Evolutionary conservation across 2,888 invertebrate species (phyloP), one percentile per base, ranked within the genome.

Genomic region (Pomacea canaliculata): DNA sequence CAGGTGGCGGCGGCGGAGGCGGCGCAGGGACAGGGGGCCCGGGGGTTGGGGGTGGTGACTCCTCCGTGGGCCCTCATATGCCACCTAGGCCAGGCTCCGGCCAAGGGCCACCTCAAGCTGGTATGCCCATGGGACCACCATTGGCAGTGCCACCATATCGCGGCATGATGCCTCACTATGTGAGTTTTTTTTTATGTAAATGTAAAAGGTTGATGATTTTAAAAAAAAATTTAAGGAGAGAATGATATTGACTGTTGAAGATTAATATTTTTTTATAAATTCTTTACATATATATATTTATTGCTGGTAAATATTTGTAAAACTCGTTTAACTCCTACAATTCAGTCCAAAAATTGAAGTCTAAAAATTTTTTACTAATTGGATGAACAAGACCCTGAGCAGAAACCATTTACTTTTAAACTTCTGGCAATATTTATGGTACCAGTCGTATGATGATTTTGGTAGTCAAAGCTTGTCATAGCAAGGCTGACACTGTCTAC

Each of bases 81-180:
- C 83, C 85, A 72, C 81, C 86, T 65, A 81, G 87, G 68, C 85
- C 86, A 65, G 85, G 85, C 75, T 84, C 86, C 62, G 85, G 86
- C 72, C 85, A 85, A 70, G 81, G 82, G 68, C 78, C 80, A 19
- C 81, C 83, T 48, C 84, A 81, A 78, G 84, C 83, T 37, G 83
- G 85, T 48, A 81, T 85, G 81, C 85, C 85, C 37, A 83, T 86
- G 84, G 88, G 86, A 48, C 88, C 88, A 60, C 86, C 83, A 18
- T 85, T 86, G 84, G 88, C 87, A 76, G 86, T 88, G 82, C 88
- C 88, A 66, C 87, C 84, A 62, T 90, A 88, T 82, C 87, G 91
- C 80, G 88, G 88, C 73, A 91, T 91, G 88, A 88, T 91, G 88
- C 90, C 90, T 76, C 86, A 85, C 68, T 88, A 87, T 83, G 87